Evolutionary conservation across 1,140 invertebrate genomes (phyloP).

Genomic region (Planococcus citri): DNA sequence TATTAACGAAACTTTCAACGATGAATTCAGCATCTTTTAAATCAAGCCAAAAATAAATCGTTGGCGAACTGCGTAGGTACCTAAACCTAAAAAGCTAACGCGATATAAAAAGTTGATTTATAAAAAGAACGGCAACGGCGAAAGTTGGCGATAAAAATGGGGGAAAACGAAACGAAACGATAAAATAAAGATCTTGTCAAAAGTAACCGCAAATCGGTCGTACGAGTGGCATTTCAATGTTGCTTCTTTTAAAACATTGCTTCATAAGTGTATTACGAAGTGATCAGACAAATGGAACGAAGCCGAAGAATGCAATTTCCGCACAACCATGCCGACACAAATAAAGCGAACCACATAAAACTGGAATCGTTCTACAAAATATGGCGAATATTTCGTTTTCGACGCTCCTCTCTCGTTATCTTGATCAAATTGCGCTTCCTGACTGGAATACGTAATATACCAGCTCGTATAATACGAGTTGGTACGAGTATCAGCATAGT

Average conservation of each 20-base stretch:
- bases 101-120: constrained; percentile 4
- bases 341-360: constrained; percentile 19
- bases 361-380: background rate
- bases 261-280: constrained; percentile 15
- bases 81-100: background rate
- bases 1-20: too few species aligned
- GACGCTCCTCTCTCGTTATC: constrained; percentile 15
- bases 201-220: constrained; percentile 14
- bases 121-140: background rate
- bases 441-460: constrained; percentile 2
- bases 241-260: background rate
- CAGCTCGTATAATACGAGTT: too few species aligned
- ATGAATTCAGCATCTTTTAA: background rate
- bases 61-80: background rate
- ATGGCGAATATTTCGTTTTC: constrained; percentile 17
- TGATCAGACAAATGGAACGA: constrained; percentile 15
- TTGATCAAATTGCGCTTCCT: constrained; percentile 20
- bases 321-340: constrained; percentile 4
- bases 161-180: background rate
- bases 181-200: constrained; percentile 20
- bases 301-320: constrained; percentile 18
- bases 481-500: too few species aligned
- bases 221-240: constrained; percentile 16
- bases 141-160: background rate
- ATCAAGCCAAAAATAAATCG: constrained; percentile 5